A percentile compares a stretch with the other conserved stretches of the same genome.
Evolutionary conservation across 2,113 vertebrate species (phyloP).

Genomic region (Labeo rohita): DNA sequence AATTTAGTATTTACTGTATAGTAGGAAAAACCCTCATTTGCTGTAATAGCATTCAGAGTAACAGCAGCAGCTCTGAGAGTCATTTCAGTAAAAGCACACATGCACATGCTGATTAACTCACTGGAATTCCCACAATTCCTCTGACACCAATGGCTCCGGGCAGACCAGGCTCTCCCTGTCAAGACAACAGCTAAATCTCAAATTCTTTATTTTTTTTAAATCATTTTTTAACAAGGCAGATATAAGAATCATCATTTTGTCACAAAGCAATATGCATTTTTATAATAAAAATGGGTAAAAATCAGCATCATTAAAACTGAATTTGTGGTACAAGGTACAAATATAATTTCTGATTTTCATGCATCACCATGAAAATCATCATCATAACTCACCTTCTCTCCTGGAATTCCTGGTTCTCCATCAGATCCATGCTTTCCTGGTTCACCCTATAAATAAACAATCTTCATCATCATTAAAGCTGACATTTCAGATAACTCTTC

Average conservation of each 20-base stretch:
- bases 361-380: not conserved
- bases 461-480: not conserved
- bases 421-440: constrained; percentile 71
- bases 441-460: constrained; percentile 67
- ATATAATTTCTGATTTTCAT: not conserved
- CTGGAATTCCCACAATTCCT: constrained; percentile 80
- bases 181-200: not conserved
- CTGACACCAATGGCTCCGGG: constrained; percentile 72
- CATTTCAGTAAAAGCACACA: constrained; percentile 20
- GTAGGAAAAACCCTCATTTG: not conserved
- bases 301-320: not conserved
- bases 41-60: not conserved
- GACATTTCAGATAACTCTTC: not conserved
- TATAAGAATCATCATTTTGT: not conserved
- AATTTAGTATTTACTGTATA: not conserved
- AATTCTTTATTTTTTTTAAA: not conserved
- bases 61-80: not conserved
- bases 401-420: constrained; percentile 71
- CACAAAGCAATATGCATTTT: not conserved
- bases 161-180: constrained; percentile 75
- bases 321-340: not conserved
- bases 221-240: not conserved
- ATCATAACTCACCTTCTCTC: constrained; percentile 70
- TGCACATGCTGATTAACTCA: constrained; percentile 65
- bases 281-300: not conserved